Percentiles rank a stretch among this genome's conserved stretches.
phyloP scores from a whole-genome alignment of 2,797 vertebrate species.

The Melanogrammus aeglefinus region DNA sequence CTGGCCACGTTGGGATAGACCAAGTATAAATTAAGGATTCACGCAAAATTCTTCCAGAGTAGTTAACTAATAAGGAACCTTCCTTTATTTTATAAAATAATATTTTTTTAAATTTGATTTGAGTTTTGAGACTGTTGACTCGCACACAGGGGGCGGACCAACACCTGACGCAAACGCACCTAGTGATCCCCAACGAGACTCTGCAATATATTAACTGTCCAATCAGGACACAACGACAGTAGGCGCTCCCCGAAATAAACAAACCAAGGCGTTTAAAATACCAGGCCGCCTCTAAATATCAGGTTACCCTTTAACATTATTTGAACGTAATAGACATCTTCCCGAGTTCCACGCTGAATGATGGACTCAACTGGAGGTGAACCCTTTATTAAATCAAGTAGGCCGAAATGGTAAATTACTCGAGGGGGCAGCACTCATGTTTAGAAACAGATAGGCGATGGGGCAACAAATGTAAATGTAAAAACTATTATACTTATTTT shows the following conservation, averaged over 20 bases:
- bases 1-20: neutral
- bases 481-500: no score
- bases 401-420: neutral
- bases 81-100: neutral
- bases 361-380: neutral
- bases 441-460: neutral
- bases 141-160: neutral
- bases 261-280: neutral
- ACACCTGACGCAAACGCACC: neutral
- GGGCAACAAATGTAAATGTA: no score
- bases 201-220: neutral
- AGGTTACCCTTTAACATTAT: neutral
- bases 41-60: neutral
- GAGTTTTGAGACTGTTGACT: neutral
- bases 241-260: conserved; percentile 1
- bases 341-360: neutral
- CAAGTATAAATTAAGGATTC: neutral
- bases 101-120: neutral
- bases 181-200: neutral
- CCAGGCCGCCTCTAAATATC: neutral
- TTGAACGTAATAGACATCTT: neutral
- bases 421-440: neutral
- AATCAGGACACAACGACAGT: neutral
- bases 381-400: neutral
- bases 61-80: neutral